These are phyloP conservation scores for Drosophila melanosoma DNA, from an alignment of 2,888 invertebrate species.

Conservation along the genomic window DNA sequence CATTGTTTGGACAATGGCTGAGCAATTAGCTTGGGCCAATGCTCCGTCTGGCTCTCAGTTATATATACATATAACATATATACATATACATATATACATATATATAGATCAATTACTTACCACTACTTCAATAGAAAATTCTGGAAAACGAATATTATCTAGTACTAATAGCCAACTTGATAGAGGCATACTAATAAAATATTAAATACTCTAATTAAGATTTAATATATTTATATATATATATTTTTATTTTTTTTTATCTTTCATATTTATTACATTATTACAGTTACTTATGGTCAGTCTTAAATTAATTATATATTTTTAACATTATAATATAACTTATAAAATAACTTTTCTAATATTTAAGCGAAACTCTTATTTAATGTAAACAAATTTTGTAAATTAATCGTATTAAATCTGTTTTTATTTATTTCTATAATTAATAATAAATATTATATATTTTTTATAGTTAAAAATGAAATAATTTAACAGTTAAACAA, in stretches of 20 bases:
- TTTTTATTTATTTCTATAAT: no score
- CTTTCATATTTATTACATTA: no score
- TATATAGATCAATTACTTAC: neutral
- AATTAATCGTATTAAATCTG: neutral
- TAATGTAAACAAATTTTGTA: neutral
- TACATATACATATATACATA: neutral
- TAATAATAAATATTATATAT: no score
- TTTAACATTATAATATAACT: no score
- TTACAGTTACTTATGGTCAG: no score
- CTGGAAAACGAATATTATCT: neutral
- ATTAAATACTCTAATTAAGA: neutral
- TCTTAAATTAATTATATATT: no score
- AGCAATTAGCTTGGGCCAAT: constrained; percentile 67
- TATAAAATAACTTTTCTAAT: neutral
- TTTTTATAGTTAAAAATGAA: no score
- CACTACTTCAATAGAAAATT: neutral
- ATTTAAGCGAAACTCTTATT: neutral
- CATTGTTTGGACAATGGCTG: constrained; percentile 77
- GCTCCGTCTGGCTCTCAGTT: constrained; percentile 17
- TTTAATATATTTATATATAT: neutral
- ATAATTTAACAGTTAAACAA: neutral
- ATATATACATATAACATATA: no score
- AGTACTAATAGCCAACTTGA: neutral
- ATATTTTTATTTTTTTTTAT: no score
- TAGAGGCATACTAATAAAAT: neutral